Percentiles rank a stretch among this genome's conserved stretches.
These are phyloP conservation scores for Hoplodrina ambigua DNA, from an alignment of 2,888 invertebrate species.

Conservation along the genomic window DNA sequence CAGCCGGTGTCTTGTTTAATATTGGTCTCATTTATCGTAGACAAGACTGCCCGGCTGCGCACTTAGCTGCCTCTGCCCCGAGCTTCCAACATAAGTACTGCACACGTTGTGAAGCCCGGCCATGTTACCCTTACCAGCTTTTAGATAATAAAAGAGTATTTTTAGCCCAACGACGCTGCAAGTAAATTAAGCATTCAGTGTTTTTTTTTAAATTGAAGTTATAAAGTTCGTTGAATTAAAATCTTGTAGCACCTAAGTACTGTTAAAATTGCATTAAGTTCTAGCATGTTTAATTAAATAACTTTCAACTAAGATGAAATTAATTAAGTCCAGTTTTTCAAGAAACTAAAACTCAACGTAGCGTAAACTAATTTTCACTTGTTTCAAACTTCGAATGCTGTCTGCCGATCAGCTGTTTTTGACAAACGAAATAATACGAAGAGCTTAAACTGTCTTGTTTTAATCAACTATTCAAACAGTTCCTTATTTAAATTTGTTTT, in stretches of 20 bases:
- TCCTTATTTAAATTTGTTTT: not conserved
- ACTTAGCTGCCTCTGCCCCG: constrained; percentile 40
- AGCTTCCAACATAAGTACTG: constrained; percentile 31
- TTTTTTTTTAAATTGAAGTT: constrained; percentile 8
- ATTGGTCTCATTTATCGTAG: constrained; percentile 55
- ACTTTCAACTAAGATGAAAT: constrained; percentile 11
- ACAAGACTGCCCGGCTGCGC: constrained; percentile 16
- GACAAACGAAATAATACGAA: constrained; percentile 22
- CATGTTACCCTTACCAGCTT: constrained; percentile 22
- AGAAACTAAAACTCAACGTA: constrained; percentile 5
- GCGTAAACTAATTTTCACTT: constrained; percentile 22
- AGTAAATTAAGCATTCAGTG: constrained; percentile 10
- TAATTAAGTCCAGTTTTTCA: constrained; percentile 31
- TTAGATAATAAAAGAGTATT: constrained; percentile 38
- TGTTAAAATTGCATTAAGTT: constrained; percentile 28
- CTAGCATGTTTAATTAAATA: constrained; percentile 24
- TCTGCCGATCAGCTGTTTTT: constrained; percentile 37
- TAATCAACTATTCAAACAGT: constrained; percentile 4
- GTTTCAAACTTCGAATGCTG: constrained; percentile 33
- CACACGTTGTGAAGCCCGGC: constrained; percentile 26
- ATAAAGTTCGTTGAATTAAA: not conserved
- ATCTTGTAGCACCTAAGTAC: not conserved
- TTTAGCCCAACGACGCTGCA: constrained; percentile 24
- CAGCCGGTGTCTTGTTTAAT: constrained; percentile 60
- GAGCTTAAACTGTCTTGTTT: not conserved